Percentiles rank a stretch among this genome's conserved stretches.
phyloP scores from a whole-genome alignment of 2,113 vertebrate genomes.

The Otolemur garnettii region DNA sequence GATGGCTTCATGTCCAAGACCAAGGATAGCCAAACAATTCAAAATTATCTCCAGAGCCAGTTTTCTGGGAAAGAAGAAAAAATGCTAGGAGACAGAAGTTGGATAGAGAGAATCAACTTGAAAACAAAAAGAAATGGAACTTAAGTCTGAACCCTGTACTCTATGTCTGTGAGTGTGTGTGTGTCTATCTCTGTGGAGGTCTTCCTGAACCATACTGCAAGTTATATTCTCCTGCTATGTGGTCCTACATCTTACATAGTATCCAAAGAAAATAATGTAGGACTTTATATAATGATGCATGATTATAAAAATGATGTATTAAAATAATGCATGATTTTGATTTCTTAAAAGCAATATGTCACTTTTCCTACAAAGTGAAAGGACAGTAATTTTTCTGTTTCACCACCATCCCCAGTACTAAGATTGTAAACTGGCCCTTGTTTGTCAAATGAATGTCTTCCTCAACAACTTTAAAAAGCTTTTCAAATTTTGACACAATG shows the following conservation, averaged over 20 bases:
- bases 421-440: neutral
- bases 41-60: neutral
- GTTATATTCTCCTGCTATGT: neutral
- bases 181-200: neutral
- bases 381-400: neutral
- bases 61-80: conserved; percentile 29
- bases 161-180: neutral
- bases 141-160: neutral
- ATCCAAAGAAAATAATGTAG: too few species aligned
- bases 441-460: neutral
- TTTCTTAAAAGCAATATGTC: neutral
- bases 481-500: too few species aligned
- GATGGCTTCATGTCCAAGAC: neutral
- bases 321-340: neutral
- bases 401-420: neutral
- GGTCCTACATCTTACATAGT: neutral
- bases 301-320: too few species aligned
- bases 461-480: neutral
- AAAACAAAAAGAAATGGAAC: neutral
- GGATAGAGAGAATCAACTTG: neutral
- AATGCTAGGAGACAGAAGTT: neutral
- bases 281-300: too few species aligned
- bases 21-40: neutral
- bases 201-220: neutral
- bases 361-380: neutral